Conservation (phyloP, 2,113 vertebrate species). For the Aptenodytes forsteri region DNA sequence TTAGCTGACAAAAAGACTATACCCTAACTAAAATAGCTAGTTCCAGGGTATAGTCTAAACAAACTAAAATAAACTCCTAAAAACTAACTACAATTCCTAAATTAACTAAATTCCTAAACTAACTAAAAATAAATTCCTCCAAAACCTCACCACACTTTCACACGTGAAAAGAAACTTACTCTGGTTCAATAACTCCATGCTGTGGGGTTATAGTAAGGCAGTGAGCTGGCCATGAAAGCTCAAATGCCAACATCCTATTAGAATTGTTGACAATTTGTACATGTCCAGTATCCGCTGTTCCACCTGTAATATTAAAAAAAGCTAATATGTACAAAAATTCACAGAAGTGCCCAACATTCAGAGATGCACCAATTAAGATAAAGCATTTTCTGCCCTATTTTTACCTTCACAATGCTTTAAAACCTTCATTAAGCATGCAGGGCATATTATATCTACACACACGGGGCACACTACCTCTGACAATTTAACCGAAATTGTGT, state of each 20-base stretch:
- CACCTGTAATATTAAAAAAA: slow-evolving; percentile 70
- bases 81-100: not conserved
- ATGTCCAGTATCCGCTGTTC: slow-evolving; percentile 71
- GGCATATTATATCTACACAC: not conserved
- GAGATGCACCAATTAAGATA: not conserved
- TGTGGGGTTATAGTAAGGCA: slow-evolving; percentile 94
- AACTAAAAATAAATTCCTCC: not conserved
- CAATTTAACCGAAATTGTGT: not conserved
- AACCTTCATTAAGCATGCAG: not conserved
- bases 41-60: not conserved
- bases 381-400: not conserved
- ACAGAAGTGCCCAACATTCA: not conserved
- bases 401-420: not conserved
- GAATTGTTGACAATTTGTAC: slow-evolving; percentile 84
- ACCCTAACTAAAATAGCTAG: not conserved
- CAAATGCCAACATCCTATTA: slow-evolving; percentile 80
- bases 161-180: slow-evolving; percentile 73
- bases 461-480: not conserved
- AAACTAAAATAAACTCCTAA: not conserved
- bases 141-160: not conserved
- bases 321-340: not conserved
- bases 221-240: slow-evolving; percentile 94
- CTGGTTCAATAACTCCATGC: slow-evolving; percentile 84
- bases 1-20: not conserved
- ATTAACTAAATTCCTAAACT: not conserved